Evolutionary conservation across 1,140 invertebrate genomes (phyloP), one percentile per base, ranked within the genome.

Genomic region (Orussus abietinus): DNA sequence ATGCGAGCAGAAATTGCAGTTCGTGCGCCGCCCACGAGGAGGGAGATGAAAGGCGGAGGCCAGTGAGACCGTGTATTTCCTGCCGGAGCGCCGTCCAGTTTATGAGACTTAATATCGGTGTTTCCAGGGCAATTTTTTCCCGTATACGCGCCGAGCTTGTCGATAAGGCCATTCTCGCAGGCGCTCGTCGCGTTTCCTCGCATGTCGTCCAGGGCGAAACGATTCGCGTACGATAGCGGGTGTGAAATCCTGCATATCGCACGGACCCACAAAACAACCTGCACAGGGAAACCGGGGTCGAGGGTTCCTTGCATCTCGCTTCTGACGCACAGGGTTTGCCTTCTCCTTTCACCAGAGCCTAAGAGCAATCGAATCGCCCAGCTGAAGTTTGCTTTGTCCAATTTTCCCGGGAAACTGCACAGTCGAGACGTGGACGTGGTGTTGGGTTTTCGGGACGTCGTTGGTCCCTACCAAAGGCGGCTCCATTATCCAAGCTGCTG

Each of bases 61-160:
- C 37, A 14, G 40, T 42, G 44, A 50, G 48, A 53, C 47, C 59
- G 58, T 59, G 57, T 59, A 62, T 64, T 68, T 67, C 66, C 59
- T 42, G n/a, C n/a, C 55, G 63, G 66, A 64, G 46, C 49, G 38
- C 39, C 33, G 49, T 52, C 45, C 54, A 59, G 55, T 59, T 67
- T 66, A 61, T 42, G 64, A 61, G 60, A 65, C 62, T 65, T 69
- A 67, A 69, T 68, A 64, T 68, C 57, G 55, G 62, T 63, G 62
- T 68, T 69, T 59, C 20, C 32, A 13, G 38, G 47, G 57, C 59
- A 67, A 67, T 66, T 64, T 51, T 47, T 45, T 35, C 30, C 45
- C 51, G 47, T 61, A 57, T 51, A 52, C 59, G 51, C 50, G 44
- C 51, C 21, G 51, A 34, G 35, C 47, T 49, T 59, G 58, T 55